Base-by-base conservation (phyloP, 2,113 vertebrate genomes). In the Australoheros scitulus region DNA sequence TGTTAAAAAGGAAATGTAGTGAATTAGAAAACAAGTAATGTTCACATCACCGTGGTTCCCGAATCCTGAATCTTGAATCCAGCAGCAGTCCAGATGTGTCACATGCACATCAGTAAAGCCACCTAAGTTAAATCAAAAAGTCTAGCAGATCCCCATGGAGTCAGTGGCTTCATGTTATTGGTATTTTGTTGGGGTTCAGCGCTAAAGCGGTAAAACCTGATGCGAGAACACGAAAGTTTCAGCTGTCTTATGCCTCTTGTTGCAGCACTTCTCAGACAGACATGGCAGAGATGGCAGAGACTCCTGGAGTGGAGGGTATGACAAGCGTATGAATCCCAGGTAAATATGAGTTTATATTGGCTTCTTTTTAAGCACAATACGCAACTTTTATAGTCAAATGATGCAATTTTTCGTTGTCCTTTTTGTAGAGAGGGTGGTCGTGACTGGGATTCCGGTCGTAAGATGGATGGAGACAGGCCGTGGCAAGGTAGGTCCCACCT, bases 391-490 rank as follows among this genome's bases (percentile, higher is more conserved):
- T 61, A 20, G 24, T 3, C 43, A 43, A 13, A 15, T 50, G 50
- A 50, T 32, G 43, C 1, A 0, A 9, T 34, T 1, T 52, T 32
- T 80, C 0, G 18, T 77, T 61, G 24, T 70, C 24, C 11, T 36
- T n/a, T 79, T 87, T 80, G 61, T 78, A 90, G 91, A 76, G 92
- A 98, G 92, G 94, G 97, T 92, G 91, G 94, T 38, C 95, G 96
- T 79, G 97, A 97, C 87, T 99, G 98, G 98, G 97, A 98, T 86
- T 96, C 97, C n/a, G 91, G 92, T 24, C 94, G 96, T 74, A 97
- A 97, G 89, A 93, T 97, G 84, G 97, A 98, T 41, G 96, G 96
- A 41, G 97, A 97, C 86, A 92, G 96, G 70, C 59, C 95, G 50
- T 98, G 98, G 97, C 96, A 97, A 90, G 94, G 96, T 89, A 93